A percentile compares a stretch with the other conserved stretches of the same genome.
Evolutionary conservation across 2,797 vertebrate genomes (phyloP).

Genomic region (Spinibarbus caldwelli): DNA sequence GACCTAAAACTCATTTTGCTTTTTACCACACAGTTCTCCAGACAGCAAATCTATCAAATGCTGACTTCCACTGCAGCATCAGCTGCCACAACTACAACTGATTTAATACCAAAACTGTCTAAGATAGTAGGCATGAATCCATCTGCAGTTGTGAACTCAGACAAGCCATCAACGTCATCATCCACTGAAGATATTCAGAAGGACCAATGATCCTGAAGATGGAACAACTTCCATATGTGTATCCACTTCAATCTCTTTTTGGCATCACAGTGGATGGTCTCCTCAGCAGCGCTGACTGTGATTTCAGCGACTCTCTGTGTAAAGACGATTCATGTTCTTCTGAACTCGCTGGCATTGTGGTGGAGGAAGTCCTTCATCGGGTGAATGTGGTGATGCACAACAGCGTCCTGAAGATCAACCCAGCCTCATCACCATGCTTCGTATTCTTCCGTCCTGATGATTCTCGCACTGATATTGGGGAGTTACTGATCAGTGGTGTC

Average conservation of each 20-base stretch:
- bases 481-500: not conserved
- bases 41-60: constrained; percentile 16
- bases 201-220: not conserved
- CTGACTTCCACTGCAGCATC: not conserved
- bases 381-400: constrained; percentile 12
- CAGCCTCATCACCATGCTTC: not conserved
- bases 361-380: not conserved
- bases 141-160: not conserved
- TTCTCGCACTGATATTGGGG: not conserved
- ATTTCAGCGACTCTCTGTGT: not conserved
- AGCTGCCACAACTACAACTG: not conserved
- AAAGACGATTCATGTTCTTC: not conserved
- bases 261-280: not conserved
- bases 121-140: not conserved
- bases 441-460: not conserved
- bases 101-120: not conserved
- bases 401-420: not conserved
- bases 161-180: not conserved
- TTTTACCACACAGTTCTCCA: not conserved
- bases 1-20: not conserved
- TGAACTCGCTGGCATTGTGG: not conserved
- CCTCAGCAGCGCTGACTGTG: not conserved
- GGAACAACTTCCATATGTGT: not conserved
- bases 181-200: not conserved
- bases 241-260: not conserved